Conservation (phyloP, 2,888 invertebrate genomes). For the Megastigmus dorsalis region DNA sequence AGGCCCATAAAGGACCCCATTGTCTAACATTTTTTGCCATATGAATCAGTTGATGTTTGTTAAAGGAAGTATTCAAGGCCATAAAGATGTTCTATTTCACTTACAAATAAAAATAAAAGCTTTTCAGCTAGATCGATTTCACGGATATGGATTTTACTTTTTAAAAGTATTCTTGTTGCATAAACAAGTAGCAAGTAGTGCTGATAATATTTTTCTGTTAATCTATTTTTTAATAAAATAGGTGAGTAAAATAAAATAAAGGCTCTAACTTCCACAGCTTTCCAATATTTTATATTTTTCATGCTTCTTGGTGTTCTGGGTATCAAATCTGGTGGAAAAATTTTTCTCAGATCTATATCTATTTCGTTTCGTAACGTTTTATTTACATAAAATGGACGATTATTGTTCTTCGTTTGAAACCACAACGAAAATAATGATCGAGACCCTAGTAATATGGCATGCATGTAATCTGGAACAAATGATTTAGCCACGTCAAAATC, state of each 20-base stretch:
- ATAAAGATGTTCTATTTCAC: too few relatives aligned
- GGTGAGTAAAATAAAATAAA: too few relatives aligned
- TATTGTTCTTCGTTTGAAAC: too few relatives aligned
- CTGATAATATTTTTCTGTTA: background rate
- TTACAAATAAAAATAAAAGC: too few relatives aligned
- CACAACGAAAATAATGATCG: too few relatives aligned
- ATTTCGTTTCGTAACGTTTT: background rate
- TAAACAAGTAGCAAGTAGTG: background rate
- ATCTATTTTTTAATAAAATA: background rate
- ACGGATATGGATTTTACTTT: background rate
- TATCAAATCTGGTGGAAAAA: background rate
- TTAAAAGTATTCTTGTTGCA: background rate
- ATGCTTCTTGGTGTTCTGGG: background rate
- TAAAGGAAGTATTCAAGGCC: too few relatives aligned
- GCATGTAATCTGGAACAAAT: conserved; percentile 10
- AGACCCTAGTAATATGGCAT: background rate
- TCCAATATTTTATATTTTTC: background rate
- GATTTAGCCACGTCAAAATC: conserved; percentile 16
- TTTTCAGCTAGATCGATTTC: background rate
- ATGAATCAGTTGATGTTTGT: too few relatives aligned
- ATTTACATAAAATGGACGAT: background rate
- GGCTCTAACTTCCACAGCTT: too few relatives aligned
- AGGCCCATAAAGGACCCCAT: too few relatives aligned
- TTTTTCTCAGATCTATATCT: background rate
- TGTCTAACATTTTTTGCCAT: too few relatives aligned